These are phyloP conservation scores for Seira ritae DNA, from an alignment of 2,888 invertebrate genomes.

Conservation along the genomic window DNA sequence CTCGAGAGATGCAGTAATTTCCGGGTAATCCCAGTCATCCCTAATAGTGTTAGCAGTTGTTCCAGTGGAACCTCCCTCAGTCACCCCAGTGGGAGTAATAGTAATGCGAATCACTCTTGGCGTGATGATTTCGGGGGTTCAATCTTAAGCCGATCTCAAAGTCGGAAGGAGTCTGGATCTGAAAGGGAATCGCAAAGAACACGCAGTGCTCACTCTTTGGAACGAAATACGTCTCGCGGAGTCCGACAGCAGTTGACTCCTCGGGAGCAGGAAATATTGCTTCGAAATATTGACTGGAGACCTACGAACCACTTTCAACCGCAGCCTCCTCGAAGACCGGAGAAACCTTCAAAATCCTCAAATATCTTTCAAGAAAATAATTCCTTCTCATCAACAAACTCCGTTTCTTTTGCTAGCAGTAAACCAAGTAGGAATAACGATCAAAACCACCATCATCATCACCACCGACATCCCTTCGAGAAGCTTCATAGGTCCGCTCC, in stretches of 20 bases:
- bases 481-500: conserved; percentile 67
- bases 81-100: conserved; percentile 23
- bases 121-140: conserved; percentile 36
- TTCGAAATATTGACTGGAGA: conserved; percentile 66
- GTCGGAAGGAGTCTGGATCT: conserved; percentile 48
- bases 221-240: conserved; percentile 56
- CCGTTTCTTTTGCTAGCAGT: not conserved
- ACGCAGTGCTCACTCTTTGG: conserved; percentile 61
- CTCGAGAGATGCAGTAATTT: conserved; percentile 66
- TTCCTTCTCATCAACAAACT: not conserved
- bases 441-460: conserved; percentile 6
- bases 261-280: conserved; percentile 68
- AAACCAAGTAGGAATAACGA: not conserved
- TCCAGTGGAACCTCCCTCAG: conserved; percentile 30
- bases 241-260: conserved; percentile 68
- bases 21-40: conserved; percentile 49
- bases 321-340: conserved; percentile 56
- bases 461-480: conserved; percentile 60
- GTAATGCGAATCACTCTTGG: conserved; percentile 23
- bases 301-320: conserved; percentile 22
- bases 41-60: conserved; percentile 4
- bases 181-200: conserved; percentile 51
- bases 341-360: conserved; percentile 56
- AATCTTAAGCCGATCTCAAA: conserved; percentile 45
- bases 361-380: conserved; percentile 13